These are phyloP conservation scores for Calliphora vomitoria DNA, from an alignment of 2,888 invertebrate species.

Conservation along the genomic window DNA sequence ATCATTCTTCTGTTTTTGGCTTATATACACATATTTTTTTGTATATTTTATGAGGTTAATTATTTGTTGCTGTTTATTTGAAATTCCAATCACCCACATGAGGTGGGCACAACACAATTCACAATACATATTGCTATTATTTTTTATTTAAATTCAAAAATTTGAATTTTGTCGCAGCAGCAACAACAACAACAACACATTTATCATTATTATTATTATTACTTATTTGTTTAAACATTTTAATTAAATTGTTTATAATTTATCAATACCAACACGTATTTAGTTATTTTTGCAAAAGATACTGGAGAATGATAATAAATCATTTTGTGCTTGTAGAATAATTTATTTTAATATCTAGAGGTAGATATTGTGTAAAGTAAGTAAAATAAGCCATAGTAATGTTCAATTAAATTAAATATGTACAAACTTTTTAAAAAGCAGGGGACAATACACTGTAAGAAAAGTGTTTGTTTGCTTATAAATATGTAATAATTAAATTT, in stretches of 20 bases:
- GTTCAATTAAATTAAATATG: slow-evolving; percentile 1
- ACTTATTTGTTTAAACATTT: slow-evolving; percentile 53
- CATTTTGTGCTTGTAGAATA: slow-evolving; percentile 61
- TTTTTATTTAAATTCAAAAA: slow-evolving; percentile 19
- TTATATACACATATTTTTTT: not conserved
- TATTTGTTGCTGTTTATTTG: slow-evolving; percentile 4
- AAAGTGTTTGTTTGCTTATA: not conserved
- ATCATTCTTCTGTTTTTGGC: not conserved
- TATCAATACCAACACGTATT: slow-evolving; percentile 64
- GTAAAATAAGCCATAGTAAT: not conserved
- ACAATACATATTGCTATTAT: not conserved
- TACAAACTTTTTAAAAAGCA: not conserved
- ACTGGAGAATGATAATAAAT: slow-evolving; percentile 59
- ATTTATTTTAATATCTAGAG: slow-evolving; percentile 60
- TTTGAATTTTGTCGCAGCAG: not conserved
- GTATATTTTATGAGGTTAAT: slow-evolving; percentile 51
- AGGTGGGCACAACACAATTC: slow-evolving; percentile 14
- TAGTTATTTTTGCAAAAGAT: slow-evolving; percentile 43
- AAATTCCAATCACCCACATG: slow-evolving; percentile 54
- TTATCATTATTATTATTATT: slow-evolving; percentile 16
- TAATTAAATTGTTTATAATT: slow-evolving; percentile 49
- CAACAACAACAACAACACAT: not conserved
- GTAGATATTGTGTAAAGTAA: not conserved
- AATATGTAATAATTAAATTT: too few species aligned
- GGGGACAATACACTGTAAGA: not conserved